Evolutionary conservation across 2,797 vertebrate species (phyloP).

Genomic region (Schizopygopsis pylzovi): DNA sequence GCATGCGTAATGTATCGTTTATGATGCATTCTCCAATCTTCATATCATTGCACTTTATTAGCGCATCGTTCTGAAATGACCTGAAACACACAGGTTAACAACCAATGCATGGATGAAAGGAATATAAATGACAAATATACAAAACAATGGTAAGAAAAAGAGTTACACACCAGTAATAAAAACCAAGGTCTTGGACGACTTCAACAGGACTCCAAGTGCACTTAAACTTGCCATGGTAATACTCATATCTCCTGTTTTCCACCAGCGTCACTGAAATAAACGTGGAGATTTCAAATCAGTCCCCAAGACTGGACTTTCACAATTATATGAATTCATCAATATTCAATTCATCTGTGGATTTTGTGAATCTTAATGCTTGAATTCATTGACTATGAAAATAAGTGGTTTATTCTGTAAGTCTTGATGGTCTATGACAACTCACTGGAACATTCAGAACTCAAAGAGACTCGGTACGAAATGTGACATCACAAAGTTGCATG

Average conservation of each 20-base stretch:
- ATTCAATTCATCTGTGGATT: not conserved
- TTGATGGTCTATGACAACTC: not conserved
- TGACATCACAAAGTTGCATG: too few species aligned
- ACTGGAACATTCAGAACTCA: not conserved
- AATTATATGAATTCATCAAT: not conserved
- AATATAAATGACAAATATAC: not conserved
- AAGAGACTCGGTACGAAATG: not conserved
- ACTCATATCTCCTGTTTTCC: not conserved
- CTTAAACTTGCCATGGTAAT: not conserved
- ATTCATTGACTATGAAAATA: not conserved
- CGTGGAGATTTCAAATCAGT: not conserved
- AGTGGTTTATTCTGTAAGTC: not conserved
- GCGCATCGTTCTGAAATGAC: fast-evolving
- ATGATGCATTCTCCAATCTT: not conserved
- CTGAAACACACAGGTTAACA: not conserved
- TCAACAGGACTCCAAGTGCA: not conserved
- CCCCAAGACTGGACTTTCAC: not conserved
- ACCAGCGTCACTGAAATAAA: slow-evolving; percentile 16
- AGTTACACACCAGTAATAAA: slow-evolving; percentile 30
- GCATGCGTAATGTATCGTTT: fast-evolving
- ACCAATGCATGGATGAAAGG: not conserved
- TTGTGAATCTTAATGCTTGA: not conserved
- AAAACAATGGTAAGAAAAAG: not conserved
- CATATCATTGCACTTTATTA: not conserved
- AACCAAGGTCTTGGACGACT: slow-evolving; percentile 1